Base-by-base conservation (phyloP, 2,113 vertebrate genomes). In the Plotosus lineatus region DNA sequence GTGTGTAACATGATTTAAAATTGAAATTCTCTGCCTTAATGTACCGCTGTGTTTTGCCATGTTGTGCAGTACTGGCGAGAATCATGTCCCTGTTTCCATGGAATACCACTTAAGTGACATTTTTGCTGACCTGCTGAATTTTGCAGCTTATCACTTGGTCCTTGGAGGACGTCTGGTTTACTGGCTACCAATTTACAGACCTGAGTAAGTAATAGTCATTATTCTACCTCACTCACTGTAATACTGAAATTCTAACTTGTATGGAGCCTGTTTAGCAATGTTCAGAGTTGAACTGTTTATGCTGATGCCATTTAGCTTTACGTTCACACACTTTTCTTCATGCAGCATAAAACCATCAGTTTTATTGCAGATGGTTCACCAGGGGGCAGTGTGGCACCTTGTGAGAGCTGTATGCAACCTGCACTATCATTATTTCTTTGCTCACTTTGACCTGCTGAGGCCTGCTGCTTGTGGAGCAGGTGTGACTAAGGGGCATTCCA, bases 81-180 rank as follows among this genome's bases (percentile, higher is more conserved):
- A 92, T 81, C 96, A 97, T 6, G 91, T 97, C 77, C 94, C 96
- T 1, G 92, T 97, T 77, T 96, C 97, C 75, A 94, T 96, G 89
- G 96, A 69, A 50, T 99, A 99, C 79, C 95, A 97, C 83, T 92
- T 99, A 79, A 98, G 97, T 82, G 97, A 99, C 90, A 99, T 99
- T 90, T 98, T 99, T 86, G 93, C 94, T 66, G 98, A 99, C 88
- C 93, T 99, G 0, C 88, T 99, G 84, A 96, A 95, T 89, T 97
- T 98, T 88, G 95, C 97, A 0, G 95, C 96, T 31, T 93, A 94
- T n/a, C 91, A 94, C 65, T 94, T 99, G 50, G 91, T 95, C 76
- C 89, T 95, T 86, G 95, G 96, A 15, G 97, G 98, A 87, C 94
- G 97, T 88, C 87, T 99, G 0, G 97, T 98, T 28, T 99, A 98